A percentile compares a stretch with the other conserved stretches of the same genome.
These are phyloP conservation scores for Melanotaenia pygmaea DNA, from an alignment of 2,797 vertebrate genomes.

Conservation along the genomic window DNA sequence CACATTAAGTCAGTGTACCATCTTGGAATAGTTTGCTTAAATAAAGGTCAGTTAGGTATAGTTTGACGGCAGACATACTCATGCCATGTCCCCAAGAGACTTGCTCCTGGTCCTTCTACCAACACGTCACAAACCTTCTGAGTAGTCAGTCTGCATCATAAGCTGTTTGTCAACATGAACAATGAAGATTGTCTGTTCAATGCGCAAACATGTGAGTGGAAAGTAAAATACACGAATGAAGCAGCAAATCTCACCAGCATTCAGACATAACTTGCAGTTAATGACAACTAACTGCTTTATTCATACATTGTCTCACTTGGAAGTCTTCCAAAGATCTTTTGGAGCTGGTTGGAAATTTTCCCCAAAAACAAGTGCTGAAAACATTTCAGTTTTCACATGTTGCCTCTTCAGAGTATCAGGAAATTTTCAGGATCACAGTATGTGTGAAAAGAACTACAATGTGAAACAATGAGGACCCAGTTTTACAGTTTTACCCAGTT, in stretches of 20 bases:
- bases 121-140: neutral
- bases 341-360: neutral
- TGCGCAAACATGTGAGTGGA: neutral
- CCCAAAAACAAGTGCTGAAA: neutral
- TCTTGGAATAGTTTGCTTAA: neutral
- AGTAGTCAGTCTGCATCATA: neutral
- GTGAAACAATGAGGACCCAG: neutral
- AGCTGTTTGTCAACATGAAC: neutral
- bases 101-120: neutral
- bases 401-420: neutral
- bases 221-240: neutral
- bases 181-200: neutral
- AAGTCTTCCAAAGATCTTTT: neutral
- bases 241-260: neutral
- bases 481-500: neutral
- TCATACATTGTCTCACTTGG: neutral
- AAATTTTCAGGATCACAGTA: neutral
- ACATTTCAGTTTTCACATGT: neutral
- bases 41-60: neutral
- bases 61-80: neutral
- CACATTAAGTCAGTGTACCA: neutral
- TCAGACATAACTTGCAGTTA: neutral
- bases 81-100: neutral
- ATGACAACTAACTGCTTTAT: neutral
- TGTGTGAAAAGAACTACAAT: neutral